phyloP scores from a whole-genome alignment of 2,888 invertebrate genomes.

The Erynnis tages region DNA sequence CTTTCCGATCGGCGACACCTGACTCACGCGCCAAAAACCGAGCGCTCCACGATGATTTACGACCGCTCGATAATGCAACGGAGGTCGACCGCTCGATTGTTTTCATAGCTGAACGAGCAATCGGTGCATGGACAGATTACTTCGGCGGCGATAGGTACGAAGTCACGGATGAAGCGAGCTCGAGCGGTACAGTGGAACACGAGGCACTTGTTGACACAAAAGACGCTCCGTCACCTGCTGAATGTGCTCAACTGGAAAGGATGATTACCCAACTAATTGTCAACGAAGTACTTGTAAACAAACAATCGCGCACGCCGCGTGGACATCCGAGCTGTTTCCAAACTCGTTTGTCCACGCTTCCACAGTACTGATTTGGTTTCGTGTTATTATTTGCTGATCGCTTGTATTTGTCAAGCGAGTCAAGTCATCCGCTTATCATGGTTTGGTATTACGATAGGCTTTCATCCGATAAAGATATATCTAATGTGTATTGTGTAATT shows the following conservation, averaged over 20 bases:
- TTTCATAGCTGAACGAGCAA: constrained; percentile 42
- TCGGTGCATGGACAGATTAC: constrained; percentile 38
- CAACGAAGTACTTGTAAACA: constrained; percentile 58
- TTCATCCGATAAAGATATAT: constrained; percentile 11
- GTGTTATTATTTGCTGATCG: constrained; percentile 22
- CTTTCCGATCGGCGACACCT: constrained; percentile 64
- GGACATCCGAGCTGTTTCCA: constrained; percentile 48
- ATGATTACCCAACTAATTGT: constrained; percentile 69
- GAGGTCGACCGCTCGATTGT: constrained; percentile 39
- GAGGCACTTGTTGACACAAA: constrained; percentile 56
- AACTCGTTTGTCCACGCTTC: constrained; percentile 23
- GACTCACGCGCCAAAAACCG: constrained; percentile 58
- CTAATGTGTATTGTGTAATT: constrained; percentile 5
- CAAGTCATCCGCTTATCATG: constrained; percentile 11
- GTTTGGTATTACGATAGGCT: constrained; percentile 16
- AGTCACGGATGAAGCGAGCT: constrained; percentile 49
- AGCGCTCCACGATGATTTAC: constrained; percentile 43
- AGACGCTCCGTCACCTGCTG: constrained; percentile 53
- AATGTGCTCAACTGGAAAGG: constrained; percentile 56
- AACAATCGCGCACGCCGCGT: constrained; percentile 56
- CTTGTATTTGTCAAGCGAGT: constrained; percentile 15
- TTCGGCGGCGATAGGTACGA: constrained; percentile 45
- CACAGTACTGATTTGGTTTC: constrained; percentile 38
- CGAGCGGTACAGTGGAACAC: constrained; percentile 49
- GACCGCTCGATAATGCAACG: constrained; percentile 36